Evolutionary conservation across 2,888 invertebrate genomes (phyloP), one percentile per base, ranked within the genome.

Genomic region (Axea sp.): DNA sequence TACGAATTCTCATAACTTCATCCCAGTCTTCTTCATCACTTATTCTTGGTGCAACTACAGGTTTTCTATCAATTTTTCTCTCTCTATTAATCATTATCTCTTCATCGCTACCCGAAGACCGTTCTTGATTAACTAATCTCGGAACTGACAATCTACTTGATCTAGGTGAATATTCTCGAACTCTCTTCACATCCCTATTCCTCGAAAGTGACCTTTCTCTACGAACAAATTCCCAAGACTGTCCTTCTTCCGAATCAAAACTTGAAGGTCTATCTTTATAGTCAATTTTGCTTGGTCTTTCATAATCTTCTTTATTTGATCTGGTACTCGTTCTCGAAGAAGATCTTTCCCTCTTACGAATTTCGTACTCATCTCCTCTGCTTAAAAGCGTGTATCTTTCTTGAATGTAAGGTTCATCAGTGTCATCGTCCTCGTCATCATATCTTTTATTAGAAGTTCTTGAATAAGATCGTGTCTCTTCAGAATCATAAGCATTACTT

Each of bases 21-120:
- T 85, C 85, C 87, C 86, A 86, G 11, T 84, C 83, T 49, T 86
- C 86, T 12, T 86, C 87, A 57, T 86, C 85, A 51, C 83, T 84
- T 4, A 84, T 72, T 47, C 80, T 78, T 1, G 83, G 79, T n/a
- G 81, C 80, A 1, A 62, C 69, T 0, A 77, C 49, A 51, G 62
- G 74, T 43, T 68, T 73, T 45, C 64, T 75, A 26, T 57, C 41
- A n/a, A 47, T 41, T 22, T 59, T 77, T 8, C 22, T 67, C 39
- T 59, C 60, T 19, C 59, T 49, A 24, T 22, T 59, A 1, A n/a
- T 6, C 1, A 45, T 8, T 2, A 57, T 49, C 6, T 84, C 83
- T 3, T 83, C 83, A 15, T 86, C 85, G 59, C 82, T 84, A 26
- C 82, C 87, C 1, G 85, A 84, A 1, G 86, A 85, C 4, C 76